Evolutionary conservation across 1,140 invertebrate genomes (phyloP).

Genomic region (Chrysoperla carnea): DNA sequence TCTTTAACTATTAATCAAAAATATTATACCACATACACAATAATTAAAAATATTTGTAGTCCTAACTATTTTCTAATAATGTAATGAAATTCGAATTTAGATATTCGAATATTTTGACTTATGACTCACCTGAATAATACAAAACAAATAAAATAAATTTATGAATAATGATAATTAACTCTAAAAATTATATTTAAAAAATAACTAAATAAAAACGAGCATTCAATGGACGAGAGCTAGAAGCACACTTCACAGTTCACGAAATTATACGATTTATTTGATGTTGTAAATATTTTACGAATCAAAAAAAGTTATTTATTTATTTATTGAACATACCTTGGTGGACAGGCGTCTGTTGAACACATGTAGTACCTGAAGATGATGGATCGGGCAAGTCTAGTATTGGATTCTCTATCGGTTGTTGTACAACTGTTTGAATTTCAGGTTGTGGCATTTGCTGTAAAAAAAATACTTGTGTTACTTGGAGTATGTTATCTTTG

Average conservation of each 20-base stretch:
- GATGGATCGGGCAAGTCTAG: slow-evolving; percentile 12
- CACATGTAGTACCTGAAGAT: slow-evolving; percentile 4
- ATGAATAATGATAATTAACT: too few species aligned
- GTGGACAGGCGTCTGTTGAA: slow-evolving; percentile 5
- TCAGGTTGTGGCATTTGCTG: slow-evolving; percentile 19
- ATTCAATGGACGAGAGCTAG: background rate
- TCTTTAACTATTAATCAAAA: too few species aligned
- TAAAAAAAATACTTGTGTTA: slow-evolving; percentile 7
- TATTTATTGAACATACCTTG: too few species aligned
- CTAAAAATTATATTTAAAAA: too few species aligned
- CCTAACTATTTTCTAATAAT: too few species aligned
- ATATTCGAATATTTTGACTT: too few species aligned
- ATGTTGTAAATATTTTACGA: slow-evolving; percentile 18
- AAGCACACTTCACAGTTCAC: background rate
- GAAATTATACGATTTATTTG: slow-evolving; percentile 9
- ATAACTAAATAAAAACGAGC: background rate
- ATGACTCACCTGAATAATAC: too few species aligned
- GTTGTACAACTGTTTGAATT: slow-evolving; percentile 9
- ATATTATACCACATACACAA: too few species aligned
- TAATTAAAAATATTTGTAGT: too few species aligned
- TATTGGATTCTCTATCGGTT: slow-evolving; percentile 9
- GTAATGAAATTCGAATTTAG: too few species aligned
- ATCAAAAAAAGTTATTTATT: slow-evolving; percentile 14
- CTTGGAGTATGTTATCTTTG: too few species aligned
- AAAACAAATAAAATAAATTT: too few species aligned